A percentile compares a stretch with the other conserved stretches of the same genome.
Conservation (phyloP, 2,113 vertebrate genomes). For the Siniperca chuatsi region DNA sequence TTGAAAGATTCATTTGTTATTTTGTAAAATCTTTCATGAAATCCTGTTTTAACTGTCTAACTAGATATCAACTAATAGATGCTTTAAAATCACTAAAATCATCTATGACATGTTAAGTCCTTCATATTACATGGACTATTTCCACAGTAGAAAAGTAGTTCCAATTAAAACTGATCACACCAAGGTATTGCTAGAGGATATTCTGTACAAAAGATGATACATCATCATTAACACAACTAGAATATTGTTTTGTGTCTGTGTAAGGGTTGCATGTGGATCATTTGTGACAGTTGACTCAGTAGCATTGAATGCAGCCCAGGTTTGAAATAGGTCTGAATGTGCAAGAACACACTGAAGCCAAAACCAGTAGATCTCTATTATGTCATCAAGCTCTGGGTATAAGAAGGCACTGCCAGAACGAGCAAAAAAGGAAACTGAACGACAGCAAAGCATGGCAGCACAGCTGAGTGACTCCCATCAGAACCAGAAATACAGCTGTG, state of each 20-base stretch:
- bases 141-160: background rate
- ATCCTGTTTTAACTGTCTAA: background rate
- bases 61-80: background rate
- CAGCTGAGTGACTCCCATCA: conserved; percentile 28
- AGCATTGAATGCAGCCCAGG: background rate
- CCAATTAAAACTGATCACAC: background rate
- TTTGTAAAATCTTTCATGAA: background rate
- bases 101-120: background rate
- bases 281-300: background rate
- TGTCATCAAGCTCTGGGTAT: conserved; percentile 23
- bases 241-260: background rate
- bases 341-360: background rate
- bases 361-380: conserved; percentile 45
- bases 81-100: background rate
- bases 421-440: conserved; percentile 35
- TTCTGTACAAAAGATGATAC: background rate
- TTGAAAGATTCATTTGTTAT: too few species aligned
- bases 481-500: conserved; percentile 72
- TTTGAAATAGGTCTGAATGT: background rate
- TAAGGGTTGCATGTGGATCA: background rate
- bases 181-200: background rate
- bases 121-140: background rate
- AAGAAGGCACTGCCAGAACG: conserved; percentile 44
- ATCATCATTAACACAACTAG: background rate
- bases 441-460: conserved; percentile 29